These are phyloP conservation scores for Rhagoletis pomonella DNA, from an alignment of 1,140 invertebrate genomes.

Conservation along the genomic window DNA sequence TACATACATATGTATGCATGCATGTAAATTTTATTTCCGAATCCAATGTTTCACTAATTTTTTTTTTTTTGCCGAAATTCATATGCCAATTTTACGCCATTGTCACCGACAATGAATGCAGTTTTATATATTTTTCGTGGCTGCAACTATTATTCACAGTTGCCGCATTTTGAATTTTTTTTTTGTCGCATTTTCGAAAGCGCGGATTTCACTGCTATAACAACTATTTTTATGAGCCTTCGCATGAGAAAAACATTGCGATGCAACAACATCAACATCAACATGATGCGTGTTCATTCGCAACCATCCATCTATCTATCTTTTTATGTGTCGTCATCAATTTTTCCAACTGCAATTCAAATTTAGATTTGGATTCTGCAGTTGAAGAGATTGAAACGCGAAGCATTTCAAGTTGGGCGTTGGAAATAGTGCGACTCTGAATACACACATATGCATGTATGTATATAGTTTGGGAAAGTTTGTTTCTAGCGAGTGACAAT, in stretches of 20 bases:
- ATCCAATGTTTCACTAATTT: not conserved
- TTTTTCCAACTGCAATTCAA: slow-evolving; percentile 22
- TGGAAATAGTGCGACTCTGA: too few relatives aligned
- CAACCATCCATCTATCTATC: not conserved
- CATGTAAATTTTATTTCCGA: not conserved
- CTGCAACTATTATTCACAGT: slow-evolving; percentile 8
- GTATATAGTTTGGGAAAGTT: too few relatives aligned
- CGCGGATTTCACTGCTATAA: not conserved
- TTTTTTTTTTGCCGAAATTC: not conserved
- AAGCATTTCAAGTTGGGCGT: too few relatives aligned
- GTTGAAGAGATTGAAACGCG: not conserved
- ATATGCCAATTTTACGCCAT: slow-evolving; percentile 28
- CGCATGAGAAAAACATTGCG: not conserved
- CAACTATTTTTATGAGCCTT: not conserved
- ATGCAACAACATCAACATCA: not conserved
- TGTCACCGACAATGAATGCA: slow-evolving; percentile 32
- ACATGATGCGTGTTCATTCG: not conserved
- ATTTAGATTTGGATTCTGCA: not conserved
- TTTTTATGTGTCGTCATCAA: slow-evolving; percentile 33
- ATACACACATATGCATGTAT: too few relatives aligned
- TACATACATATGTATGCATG: not conserved
- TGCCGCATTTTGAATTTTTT: not conserved
- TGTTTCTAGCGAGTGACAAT: too few relatives aligned
- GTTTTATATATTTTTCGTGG: slow-evolving; percentile 4
- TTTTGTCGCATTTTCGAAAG: not conserved